A percentile compares a stretch with the other conserved stretches of the same genome.
phyloP scores from a whole-genome alignment of 2,113 vertebrate species.

The Glareola pratincola region DNA sequence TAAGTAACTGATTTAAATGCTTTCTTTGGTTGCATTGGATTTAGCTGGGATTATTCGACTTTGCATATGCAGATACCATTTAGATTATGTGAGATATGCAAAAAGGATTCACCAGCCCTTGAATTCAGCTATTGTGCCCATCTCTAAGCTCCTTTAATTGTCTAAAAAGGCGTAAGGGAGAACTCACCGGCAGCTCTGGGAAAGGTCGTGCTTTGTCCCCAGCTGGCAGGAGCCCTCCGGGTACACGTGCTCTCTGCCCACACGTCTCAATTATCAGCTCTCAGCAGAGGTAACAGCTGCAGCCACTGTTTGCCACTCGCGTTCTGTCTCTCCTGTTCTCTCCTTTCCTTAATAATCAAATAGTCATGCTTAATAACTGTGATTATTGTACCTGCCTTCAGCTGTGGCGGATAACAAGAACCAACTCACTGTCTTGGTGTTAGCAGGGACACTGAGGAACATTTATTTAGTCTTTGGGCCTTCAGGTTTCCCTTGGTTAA shows the following conservation, averaged over 20 bases:
- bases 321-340: not conserved
- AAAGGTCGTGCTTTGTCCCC: not conserved
- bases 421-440: not conserved
- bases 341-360: not conserved
- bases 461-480: not conserved
- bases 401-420: not conserved
- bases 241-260: not conserved
- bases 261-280: not conserved
- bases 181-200: not conserved
- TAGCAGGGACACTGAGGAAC: not conserved
- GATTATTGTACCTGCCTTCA: not conserved
- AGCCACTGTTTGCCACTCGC: not conserved
- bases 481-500: not conserved
- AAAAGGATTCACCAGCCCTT: not conserved
- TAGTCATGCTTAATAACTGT: not conserved
- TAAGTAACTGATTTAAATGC: constrained; percentile 4
- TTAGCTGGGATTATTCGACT: constrained; percentile 26
- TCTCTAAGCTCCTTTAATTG: not conserved
- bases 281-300: not conserved
- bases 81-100: not conserved
- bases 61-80: constrained; percentile 12
- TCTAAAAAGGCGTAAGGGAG: not conserved
- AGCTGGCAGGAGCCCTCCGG: not conserved
- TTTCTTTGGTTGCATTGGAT: constrained; percentile 1
- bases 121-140: not conserved